Conservation (phyloP, 2,888 invertebrate species). For the Colostygia pectinataria region DNA sequence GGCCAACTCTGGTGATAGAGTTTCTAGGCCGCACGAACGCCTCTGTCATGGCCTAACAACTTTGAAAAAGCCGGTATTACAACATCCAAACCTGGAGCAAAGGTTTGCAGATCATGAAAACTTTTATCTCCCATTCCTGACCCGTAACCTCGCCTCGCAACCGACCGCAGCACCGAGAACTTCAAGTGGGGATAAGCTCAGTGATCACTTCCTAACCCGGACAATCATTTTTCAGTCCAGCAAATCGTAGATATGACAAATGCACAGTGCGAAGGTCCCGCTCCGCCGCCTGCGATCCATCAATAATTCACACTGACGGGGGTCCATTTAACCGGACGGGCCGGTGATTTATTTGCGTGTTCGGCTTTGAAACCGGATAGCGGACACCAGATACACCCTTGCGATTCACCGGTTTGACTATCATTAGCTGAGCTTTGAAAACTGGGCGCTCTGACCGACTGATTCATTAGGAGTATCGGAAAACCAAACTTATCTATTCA, state of each 20-base stretch:
- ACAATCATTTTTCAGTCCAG: conserved; percentile 30
- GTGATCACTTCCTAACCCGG: conserved; percentile 1
- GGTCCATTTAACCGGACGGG: conserved; percentile 36
- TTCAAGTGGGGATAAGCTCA: too few species aligned
- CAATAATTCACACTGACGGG: conserved; percentile 47
- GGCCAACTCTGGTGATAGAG: too few species aligned
- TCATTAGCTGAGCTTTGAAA: conserved; percentile 37
- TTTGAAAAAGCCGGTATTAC: too few species aligned
- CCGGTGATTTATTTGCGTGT: conserved; percentile 45
- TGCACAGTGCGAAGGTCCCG: conserved; percentile 32
- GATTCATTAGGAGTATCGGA: neutral
- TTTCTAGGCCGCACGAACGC: too few species aligned
- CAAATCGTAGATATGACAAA: conserved; percentile 33
- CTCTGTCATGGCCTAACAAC: too few species aligned
- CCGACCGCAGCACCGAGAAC: too few species aligned
- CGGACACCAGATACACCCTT: conserved; percentile 12
- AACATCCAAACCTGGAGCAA: too few species aligned
- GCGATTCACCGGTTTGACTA: conserved; percentile 33
- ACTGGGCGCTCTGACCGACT: neutral
- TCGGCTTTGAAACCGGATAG: conserved; percentile 39
- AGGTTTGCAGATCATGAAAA: too few species aligned
- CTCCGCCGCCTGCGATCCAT: conserved; percentile 33
- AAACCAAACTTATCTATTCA: too few species aligned
- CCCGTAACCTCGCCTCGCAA: too few species aligned
- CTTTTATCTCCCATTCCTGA: too few species aligned